Evolutionary conservation across 2,888 invertebrate genomes (phyloP).

Genomic region (Lottia gigantea): DNA sequence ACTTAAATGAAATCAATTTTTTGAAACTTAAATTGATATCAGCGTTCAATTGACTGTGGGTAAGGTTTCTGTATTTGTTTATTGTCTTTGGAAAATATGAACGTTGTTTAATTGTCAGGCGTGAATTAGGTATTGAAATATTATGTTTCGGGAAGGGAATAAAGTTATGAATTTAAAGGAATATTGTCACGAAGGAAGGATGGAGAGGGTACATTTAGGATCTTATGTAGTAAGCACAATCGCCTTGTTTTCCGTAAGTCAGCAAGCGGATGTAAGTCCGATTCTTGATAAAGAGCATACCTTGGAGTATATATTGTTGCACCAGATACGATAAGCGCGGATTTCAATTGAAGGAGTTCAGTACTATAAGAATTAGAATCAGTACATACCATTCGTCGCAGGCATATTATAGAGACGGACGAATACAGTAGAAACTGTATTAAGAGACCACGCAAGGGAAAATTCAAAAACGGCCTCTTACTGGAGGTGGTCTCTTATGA

Average conservation of each 20-base stretch:
- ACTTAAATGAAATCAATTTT: background rate
- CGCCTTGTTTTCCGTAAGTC: background rate
- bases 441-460: no score
- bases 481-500: no score
- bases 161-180: background rate
- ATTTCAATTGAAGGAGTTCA: background rate
- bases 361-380: background rate
- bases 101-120: background rate
- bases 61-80: background rate
- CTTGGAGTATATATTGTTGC: background rate
- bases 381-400: background rate
- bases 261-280: background rate
- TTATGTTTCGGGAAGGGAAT: background rate
- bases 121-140: background rate
- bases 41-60: background rate
- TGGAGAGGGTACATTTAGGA: background rate
- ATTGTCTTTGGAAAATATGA: constrained; percentile 1
- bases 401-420: background rate
- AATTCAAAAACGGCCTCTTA: no score
- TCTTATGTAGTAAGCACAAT: background rate
- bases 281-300: background rate
- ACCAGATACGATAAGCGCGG: background rate
- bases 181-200: background rate
- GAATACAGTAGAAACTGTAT: no score
- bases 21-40: background rate